Evolutionary conservation across 2,888 invertebrate genomes (phyloP).

Genomic region (Lingula anatina): DNA sequence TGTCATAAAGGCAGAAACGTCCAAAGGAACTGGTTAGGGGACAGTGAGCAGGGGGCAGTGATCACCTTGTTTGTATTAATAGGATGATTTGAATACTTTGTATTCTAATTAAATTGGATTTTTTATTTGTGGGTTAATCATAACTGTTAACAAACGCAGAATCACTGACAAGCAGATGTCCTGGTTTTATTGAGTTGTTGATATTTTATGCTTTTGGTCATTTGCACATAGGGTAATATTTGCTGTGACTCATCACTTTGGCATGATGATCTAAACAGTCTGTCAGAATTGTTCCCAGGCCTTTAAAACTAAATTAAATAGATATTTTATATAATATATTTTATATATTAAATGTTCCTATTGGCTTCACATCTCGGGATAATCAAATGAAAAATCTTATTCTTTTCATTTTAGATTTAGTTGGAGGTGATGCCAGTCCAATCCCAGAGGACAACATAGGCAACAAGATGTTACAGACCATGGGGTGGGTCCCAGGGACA

Average conservation of each 20-base stretch:
- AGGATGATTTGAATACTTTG: too few species aligned
- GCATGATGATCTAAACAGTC: too few species aligned
- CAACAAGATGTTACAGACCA: slow-evolving; percentile 38
- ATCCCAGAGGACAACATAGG: slow-evolving; percentile 43
- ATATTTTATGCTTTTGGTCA: too few species aligned
- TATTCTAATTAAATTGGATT: not conserved
- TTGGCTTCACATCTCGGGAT: not conserved
- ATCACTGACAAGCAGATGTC: not conserved
- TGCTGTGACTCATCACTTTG: too few species aligned
- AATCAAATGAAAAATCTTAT: not conserved
- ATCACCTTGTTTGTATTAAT: too few species aligned
- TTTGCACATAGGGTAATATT: too few species aligned
- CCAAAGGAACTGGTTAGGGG: too few species aligned
- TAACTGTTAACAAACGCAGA: not conserved
- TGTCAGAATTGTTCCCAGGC: too few species aligned
- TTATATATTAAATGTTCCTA: not conserved
- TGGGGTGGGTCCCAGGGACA: slow-evolving; percentile 45
- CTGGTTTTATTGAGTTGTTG: too few species aligned
- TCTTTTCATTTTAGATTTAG: slow-evolving; percentile 14
- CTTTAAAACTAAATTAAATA: too few species aligned
- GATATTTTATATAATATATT: not conserved
- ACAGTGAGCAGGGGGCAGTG: too few species aligned
- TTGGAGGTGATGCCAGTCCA: slow-evolving; percentile 27
- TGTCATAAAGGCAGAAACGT: too few species aligned
- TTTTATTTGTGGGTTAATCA: not conserved